A percentile compares a stretch with the other conserved stretches of the same genome.
These are phyloP conservation scores for Myiothlypis chrysogaster DNA, from an alignment of 2,797 vertebrate genomes.

Conservation along the genomic window DNA sequence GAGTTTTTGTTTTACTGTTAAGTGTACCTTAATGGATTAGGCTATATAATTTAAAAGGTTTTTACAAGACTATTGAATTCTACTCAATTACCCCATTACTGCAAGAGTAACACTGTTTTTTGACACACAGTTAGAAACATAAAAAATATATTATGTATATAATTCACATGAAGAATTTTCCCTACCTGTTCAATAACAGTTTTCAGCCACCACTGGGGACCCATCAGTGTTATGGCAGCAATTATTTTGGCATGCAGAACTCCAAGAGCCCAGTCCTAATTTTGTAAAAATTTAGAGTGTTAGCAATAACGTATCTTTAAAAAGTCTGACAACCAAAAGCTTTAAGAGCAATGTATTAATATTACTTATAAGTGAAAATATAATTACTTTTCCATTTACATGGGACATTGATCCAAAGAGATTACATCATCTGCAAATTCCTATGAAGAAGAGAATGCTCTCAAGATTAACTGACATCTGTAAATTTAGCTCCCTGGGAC, in stretches of 20 bases:
- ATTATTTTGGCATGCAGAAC: constrained; percentile 99
- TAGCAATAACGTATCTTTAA: neutral
- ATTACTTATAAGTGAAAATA: neutral
- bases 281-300: neutral
- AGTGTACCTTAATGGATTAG: neutral
- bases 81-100: neutral
- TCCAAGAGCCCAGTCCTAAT: constrained; percentile 95
- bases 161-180: neutral
- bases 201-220: constrained; percentile 98
- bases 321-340: neutral
- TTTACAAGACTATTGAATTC: neutral
- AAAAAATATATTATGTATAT: neutral
- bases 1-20: neutral
- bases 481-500: neutral
- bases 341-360: neutral
- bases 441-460: neutral
- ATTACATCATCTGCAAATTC: neutral
- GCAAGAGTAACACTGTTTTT: neutral
- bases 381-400: neutral
- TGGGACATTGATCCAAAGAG: neutral
- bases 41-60: neutral
- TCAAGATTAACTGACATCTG: neutral
- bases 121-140: neutral
- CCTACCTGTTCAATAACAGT: constrained; percentile 95
- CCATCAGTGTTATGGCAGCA: constrained; percentile 95